Evolutionary conservation across 1,140 invertebrate species (phyloP).

Genomic region (Teleogryllus occipitalis): DNA sequence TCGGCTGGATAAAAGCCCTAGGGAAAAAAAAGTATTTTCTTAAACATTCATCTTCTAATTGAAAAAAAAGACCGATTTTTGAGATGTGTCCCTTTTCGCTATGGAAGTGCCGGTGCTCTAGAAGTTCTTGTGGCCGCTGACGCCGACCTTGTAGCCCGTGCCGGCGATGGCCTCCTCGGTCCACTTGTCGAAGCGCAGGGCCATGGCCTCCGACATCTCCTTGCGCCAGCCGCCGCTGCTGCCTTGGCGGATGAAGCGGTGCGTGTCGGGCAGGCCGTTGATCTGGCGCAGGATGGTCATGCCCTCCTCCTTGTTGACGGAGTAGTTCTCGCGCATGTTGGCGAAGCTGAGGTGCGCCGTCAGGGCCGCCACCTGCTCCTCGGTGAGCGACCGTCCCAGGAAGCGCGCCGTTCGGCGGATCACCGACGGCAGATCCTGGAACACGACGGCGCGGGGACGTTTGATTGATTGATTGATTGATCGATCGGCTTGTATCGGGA

Average conservation of each 20-base stretch:
- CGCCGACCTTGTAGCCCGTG: slow-evolving; percentile 12
- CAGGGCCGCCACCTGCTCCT: slow-evolving; percentile 43
- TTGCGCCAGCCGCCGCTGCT: slow-evolving; percentile 9
- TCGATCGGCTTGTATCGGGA: too few relatives aligned
- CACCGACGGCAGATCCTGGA: slow-evolving; percentile 45
- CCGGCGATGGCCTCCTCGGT: not conserved
- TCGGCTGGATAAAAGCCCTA: too few relatives aligned
- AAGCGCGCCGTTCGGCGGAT: slow-evolving; percentile 50
- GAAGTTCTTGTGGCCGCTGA: not conserved
- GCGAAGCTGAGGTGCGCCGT: slow-evolving; percentile 54
- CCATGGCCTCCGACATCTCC: slow-evolving; percentile 11
- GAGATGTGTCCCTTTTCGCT: too few relatives aligned
- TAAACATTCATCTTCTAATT: too few relatives aligned
- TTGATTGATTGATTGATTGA: too few relatives aligned
- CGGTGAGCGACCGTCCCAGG: slow-evolving; percentile 41
- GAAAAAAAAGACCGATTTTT: too few relatives aligned
- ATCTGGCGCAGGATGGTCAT: slow-evolving; percentile 18
- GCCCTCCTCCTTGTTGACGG: slow-evolving; percentile 22
- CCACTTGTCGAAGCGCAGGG: slow-evolving; percentile 7
- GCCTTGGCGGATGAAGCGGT: slow-evolving; percentile 9
- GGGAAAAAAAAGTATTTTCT: too few relatives aligned
- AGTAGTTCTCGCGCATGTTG: slow-evolving; percentile 53
- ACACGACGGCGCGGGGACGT: not conserved
- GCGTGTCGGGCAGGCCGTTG: not conserved
- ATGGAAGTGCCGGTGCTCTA: too few relatives aligned